These are phyloP conservation scores for Eulemur mongoz DNA, from an alignment of 2,797 vertebrate species.

Conservation along the genomic window DNA sequence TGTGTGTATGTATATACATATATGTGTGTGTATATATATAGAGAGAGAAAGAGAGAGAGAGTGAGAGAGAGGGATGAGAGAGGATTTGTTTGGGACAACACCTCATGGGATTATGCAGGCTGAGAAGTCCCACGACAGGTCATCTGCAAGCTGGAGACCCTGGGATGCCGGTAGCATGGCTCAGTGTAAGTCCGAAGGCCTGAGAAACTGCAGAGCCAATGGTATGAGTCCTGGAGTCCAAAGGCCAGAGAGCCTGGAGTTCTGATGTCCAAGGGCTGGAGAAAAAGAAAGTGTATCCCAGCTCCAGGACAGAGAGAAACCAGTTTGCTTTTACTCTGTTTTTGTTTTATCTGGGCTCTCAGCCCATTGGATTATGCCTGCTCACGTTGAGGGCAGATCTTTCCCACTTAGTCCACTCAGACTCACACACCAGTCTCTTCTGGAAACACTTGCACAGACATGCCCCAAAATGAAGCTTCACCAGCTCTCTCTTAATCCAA, in stretches of 20 bases:
- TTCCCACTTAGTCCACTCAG: background rate
- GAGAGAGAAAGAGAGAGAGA: background rate
- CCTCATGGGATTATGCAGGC: background rate
- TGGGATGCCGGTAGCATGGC: background rate
- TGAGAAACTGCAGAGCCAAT: background rate
- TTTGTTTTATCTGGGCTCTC: background rate
- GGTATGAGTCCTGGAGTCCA: background rate
- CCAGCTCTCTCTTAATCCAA: background rate
- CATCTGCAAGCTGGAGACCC: background rate
- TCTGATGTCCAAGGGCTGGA: background rate
- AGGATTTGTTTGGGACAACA: background rate
- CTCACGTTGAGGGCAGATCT: background rate
- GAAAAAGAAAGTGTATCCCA: background rate
- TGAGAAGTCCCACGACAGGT: background rate
- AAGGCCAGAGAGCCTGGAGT: background rate
- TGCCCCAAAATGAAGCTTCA: background rate
- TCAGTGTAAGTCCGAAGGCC: background rate
- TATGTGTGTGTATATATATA: rapidly evolving
- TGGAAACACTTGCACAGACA: background rate
- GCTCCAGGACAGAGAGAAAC: background rate
- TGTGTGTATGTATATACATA: background rate
- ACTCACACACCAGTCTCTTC: background rate
- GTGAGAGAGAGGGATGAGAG: background rate
- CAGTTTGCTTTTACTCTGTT: background rate
- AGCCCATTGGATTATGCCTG: background rate